phyloP scores from a whole-genome alignment of 2,113 vertebrate genomes.

The Odontophorus gujanensis region DNA sequence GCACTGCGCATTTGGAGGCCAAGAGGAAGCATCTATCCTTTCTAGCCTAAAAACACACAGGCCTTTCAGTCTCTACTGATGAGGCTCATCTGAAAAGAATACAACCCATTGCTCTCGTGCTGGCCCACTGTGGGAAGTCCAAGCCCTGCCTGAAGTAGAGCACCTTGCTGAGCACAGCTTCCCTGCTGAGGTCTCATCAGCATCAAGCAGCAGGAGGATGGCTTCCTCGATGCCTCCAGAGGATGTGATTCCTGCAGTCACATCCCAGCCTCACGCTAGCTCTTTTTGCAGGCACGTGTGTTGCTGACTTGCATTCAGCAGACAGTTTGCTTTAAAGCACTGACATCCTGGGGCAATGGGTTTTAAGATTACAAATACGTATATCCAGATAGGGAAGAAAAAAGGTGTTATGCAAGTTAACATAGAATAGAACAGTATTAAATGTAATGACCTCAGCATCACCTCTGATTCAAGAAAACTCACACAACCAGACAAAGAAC shows the following conservation, averaged over 20 bases:
- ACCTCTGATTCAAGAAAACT: neutral
- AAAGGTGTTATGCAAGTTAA: neutral
- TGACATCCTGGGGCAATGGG: neutral
- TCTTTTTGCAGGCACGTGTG: neutral
- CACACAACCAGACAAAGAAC: neutral
- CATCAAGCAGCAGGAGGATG: neutral
- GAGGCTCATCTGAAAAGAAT: neutral
- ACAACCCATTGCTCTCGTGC: neutral
- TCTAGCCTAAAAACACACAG: neutral
- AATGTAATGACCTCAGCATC: neutral
- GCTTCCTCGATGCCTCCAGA: neutral
- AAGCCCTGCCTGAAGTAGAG: neutral
- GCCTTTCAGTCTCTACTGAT: neutral
- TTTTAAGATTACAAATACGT: neutral
- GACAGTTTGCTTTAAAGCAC: neutral
- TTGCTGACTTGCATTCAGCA: neutral
- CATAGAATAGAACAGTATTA: neutral
- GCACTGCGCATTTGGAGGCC: neutral
- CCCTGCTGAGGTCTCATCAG: conserved; percentile 27
- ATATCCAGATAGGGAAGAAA: neutral
- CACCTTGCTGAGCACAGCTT: conserved; percentile 14
- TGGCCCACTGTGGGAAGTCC: neutral
- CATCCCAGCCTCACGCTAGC: neutral
- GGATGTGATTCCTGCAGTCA: neutral
- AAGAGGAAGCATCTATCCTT: neutral